Evolutionary conservation across 2,113 vertebrate genomes (phyloP), one percentile per base, ranked within the genome.

Genomic region (Lasiurus cinereus): DNA sequence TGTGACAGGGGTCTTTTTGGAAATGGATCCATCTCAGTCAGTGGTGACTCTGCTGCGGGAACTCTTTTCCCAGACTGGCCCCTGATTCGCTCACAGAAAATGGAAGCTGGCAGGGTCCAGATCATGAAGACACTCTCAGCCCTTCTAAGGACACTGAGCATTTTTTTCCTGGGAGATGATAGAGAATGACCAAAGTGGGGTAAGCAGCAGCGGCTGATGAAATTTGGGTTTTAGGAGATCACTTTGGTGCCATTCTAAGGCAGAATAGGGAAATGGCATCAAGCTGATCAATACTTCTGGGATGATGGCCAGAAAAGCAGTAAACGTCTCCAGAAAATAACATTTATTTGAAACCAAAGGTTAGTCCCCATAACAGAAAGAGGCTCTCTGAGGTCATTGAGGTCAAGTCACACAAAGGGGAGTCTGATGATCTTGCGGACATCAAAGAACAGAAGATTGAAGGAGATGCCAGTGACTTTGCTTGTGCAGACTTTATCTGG

Each of bases 241-340:
- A 73, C 39, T 56, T 66, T 95, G 96, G 96, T 24, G 18, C 90
- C 96, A 33, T 94, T 92, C 87, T 67, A 88, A 94, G 84, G 76
- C 1, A 6, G 19, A 77, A 72, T 18, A 52, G 67, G 48, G 13
- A 73, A 83, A 36, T 19, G 89, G 94, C 73, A 78, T 52, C 15
- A 27, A 33, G 11, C 72, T 66, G 89, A 97, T 97, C 94, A 83
- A 96, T 95, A 91, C 66, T 96, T 96, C 95, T 92, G 95, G 96
- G 96, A 93, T 52, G 54, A 43, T 43, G 62, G 96, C 97, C 96
- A 97, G 93, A 64, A 59, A 88, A 93, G 22, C 31, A 96, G 79
- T 67, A n/a, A 77, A 89, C 91, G 27, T 79, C 83, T 83, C 74
- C 66, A 84, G 88, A 93, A 96, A 93, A 88, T 11, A 94, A 72